Percentiles rank a stretch among this genome's conserved stretches.
Evolutionary conservation across 2,797 vertebrate species (phyloP).

Genomic region (Periophthalmus magnuspinnatus): DNA sequence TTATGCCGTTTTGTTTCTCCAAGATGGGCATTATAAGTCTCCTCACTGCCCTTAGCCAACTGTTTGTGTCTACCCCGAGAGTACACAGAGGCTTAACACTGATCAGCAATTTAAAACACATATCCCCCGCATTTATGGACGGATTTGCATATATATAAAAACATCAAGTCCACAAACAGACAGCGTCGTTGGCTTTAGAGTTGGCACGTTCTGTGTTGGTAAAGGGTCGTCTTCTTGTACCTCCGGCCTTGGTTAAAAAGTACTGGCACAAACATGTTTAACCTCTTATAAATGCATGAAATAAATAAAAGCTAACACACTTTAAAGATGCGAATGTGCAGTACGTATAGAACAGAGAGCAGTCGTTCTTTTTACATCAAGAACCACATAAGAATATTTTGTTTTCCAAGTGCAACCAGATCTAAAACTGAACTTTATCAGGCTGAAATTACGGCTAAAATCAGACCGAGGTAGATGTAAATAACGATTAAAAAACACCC

Average conservation of each 20-base stretch:
- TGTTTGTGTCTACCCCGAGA: not conserved
- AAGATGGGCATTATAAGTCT: not conserved
- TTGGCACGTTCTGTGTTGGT: not conserved
- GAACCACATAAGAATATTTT: too few relatives aligned
- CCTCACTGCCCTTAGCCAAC: not conserved
- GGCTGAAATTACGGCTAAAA: too few relatives aligned
- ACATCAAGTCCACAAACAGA: too few relatives aligned
- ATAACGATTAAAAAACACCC: not conserved
- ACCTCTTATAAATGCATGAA: not conserved
- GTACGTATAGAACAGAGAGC: not conserved
- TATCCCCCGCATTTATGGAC: not conserved
- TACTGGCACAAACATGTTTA: not conserved
- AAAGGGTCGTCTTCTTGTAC: not conserved
- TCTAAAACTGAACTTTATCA: too few relatives aligned
- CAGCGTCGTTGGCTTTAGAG: too few relatives aligned
- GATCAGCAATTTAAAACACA: not conserved
- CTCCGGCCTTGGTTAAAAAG: not conserved
- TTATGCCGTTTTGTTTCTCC: not conserved
- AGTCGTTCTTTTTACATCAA: too few relatives aligned
- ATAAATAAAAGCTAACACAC: not conserved
- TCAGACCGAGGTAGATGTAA: too few relatives aligned
- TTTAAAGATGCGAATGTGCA: not conserved
- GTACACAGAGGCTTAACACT: not conserved
- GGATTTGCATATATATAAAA: too few relatives aligned
- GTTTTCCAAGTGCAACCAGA: too few relatives aligned